Evolutionary conservation across 2,888 invertebrate genomes (phyloP).

Genomic region (Stenolophus ochropezus): DNA sequence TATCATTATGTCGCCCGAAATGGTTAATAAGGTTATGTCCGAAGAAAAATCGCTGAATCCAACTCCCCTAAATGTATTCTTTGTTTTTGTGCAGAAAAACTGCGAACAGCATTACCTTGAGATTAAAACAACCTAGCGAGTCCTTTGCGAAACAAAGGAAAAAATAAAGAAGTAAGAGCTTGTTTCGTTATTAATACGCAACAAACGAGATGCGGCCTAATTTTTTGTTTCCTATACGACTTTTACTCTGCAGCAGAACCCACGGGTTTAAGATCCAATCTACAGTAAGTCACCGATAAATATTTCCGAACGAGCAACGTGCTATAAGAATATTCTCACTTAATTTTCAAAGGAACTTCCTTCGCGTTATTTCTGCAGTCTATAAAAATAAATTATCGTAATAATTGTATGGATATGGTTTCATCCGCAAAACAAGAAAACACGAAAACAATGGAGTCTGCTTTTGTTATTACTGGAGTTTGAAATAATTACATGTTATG

Average conservation of each 20-base stretch:
- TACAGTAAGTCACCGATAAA: constrained; percentile 38
- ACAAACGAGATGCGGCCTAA: constrained; percentile 22
- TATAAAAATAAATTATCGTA: constrained; percentile 32
- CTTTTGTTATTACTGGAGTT: not conserved
- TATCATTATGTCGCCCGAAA: no score
- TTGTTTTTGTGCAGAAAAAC: not conserved
- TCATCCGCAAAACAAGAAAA: not conserved
- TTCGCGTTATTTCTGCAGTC: constrained; percentile 15
- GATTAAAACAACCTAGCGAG: constrained; percentile 24
- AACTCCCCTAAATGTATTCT: not conserved
- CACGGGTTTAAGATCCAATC: constrained; percentile 45
- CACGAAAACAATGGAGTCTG: not conserved
- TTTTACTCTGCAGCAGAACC: constrained; percentile 21
- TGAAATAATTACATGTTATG: not conserved
- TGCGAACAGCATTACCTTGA: constrained; percentile 18
- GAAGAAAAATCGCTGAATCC: not conserved
- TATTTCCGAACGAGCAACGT: constrained; percentile 15
- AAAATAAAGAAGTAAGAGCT: constrained; percentile 1
- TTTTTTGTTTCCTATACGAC: constrained; percentile 31
- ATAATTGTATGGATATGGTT: constrained; percentile 21
- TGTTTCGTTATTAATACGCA: constrained; percentile 39
- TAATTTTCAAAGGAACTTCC: constrained; percentile 21
- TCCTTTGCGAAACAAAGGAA: constrained; percentile 20
- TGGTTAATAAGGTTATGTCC: no score
- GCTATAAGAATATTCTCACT: constrained; percentile 25